Percentiles rank a stretch among this genome's conserved stretches.
Evolutionary conservation across 2,797 vertebrate species (phyloP).

Genomic region (Danionella dracula): DNA sequence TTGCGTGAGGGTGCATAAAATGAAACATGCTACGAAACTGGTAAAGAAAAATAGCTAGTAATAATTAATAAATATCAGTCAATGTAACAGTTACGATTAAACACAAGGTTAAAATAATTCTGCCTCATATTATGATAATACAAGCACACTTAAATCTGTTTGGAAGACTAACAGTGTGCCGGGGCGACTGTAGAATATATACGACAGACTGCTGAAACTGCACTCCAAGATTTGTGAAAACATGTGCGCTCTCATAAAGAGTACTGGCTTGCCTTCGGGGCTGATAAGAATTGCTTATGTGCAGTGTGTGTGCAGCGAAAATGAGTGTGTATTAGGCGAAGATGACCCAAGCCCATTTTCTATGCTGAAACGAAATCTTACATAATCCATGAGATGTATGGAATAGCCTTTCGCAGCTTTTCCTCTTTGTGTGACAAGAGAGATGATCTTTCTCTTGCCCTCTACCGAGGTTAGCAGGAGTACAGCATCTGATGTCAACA

Average conservation of each 20-base stretch:
- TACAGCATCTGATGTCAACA: slow-evolving; percentile 29
- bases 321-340: not conserved
- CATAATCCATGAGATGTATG: slow-evolving; percentile 60
- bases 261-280: slow-evolving; percentile 9
- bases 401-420: slow-evolving; percentile 63
- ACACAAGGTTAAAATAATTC: no score
- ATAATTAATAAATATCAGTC: no score
- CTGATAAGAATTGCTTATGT: slow-evolving; percentile 4
- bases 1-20: not conserved
- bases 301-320: not conserved
- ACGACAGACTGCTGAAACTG: slow-evolving; percentile 64
- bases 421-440: slow-evolving; percentile 57
- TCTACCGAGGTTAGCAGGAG: slow-evolving; percentile 39
- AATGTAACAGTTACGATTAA: no score
- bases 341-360: slow-evolving; percentile 26
- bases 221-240: slow-evolving; percentile 49
- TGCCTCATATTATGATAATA: not conserved
- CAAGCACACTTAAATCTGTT: not conserved
- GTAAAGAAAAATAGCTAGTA: no score
- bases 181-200: slow-evolving; percentile 41
- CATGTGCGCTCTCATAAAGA: slow-evolving; percentile 34
- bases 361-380: slow-evolving; percentile 55
- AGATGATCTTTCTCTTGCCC: slow-evolving; percentile 47
- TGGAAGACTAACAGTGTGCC: slow-evolving; percentile 30
- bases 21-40: not conserved